These are phyloP conservation scores for Oncorhynchus mykiss DNA, from an alignment of 2,113 vertebrate genomes.

Conservation along the genomic window DNA sequence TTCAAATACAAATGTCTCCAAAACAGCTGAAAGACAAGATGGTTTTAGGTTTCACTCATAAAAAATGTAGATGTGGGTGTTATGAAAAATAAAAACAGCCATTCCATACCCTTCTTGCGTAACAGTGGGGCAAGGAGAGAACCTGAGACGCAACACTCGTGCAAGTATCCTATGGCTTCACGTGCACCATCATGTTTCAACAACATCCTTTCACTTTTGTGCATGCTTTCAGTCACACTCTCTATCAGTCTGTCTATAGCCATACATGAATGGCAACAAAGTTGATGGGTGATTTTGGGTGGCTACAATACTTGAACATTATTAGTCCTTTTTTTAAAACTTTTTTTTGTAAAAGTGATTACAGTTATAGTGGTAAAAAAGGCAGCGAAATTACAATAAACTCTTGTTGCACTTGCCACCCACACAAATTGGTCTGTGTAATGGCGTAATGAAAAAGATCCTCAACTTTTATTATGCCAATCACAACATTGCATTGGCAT, in stretches of 20 bases:
- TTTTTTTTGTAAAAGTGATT: neutral
- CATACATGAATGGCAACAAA: neutral
- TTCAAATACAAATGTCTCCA: neutral
- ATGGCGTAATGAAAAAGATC: neutral
- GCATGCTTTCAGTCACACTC: neutral
- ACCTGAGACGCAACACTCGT: constrained; percentile 27
- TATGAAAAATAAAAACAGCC: constrained; percentile 68
- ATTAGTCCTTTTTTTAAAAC: too few relatives aligned
- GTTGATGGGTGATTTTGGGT: neutral
- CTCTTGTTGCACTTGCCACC: neutral
- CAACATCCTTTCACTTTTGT: neutral
- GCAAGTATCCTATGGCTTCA: neutral
- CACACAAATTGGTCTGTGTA: neutral
- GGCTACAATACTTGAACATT: too few relatives aligned
- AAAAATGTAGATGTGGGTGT: constrained; percentile 72
- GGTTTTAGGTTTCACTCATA: constrained; percentile 66
- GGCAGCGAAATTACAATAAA: neutral
- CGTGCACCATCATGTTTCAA: constrained; percentile 10
- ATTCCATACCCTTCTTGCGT: neutral
- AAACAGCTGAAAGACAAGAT: constrained; percentile 71
- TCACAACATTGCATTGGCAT: neutral
- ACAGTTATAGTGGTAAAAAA: neutral
- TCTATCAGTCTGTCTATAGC: neutral
- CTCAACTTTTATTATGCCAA: neutral
- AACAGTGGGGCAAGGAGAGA: constrained; percentile 5